Conservation (phyloP, 2,888 invertebrate genomes). For the Amblyteles armatorius region DNA sequence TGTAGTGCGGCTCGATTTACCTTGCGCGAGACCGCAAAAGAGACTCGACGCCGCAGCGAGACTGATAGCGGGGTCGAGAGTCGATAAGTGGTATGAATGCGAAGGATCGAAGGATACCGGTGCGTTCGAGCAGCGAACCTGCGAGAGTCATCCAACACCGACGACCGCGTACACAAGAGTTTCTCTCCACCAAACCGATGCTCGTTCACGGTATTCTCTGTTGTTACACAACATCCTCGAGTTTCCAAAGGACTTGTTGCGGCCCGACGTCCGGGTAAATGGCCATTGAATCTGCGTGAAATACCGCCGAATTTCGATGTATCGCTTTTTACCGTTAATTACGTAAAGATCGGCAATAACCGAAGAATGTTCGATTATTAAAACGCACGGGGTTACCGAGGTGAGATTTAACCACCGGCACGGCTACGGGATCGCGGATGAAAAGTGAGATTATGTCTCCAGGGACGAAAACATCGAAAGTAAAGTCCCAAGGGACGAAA, state of each 20-base stretch:
- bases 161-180: constrained; percentile 25
- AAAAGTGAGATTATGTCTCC: too few species aligned
- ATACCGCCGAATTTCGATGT: background rate
- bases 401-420: too few species aligned
- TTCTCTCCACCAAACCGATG: constrained; percentile 7
- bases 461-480: too few species aligned
- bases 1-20: constrained; percentile 74
- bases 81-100: constrained; percentile 66
- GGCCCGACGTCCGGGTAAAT: background rate
- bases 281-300: background rate
- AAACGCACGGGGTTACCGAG: too few species aligned
- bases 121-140: constrained; percentile 60
- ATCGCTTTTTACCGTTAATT: background rate
- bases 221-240: constrained; percentile 42
- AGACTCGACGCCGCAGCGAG: constrained; percentile 68
- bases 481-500: too few species aligned
- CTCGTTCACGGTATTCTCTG: background rate
- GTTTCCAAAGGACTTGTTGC: constrained; percentile 59
- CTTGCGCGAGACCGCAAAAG: constrained; percentile 70
- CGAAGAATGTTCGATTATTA: too few species aligned
- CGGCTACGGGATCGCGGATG: too few species aligned
- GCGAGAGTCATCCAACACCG: constrained; percentile 63
- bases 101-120: constrained; percentile 39
- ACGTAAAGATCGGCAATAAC: too few species aligned
- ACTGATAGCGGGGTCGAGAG: constrained; percentile 64